These are phyloP conservation scores for Copidosoma aretas DNA, from an alignment of 2,888 invertebrate genomes.

Conservation along the genomic window DNA sequence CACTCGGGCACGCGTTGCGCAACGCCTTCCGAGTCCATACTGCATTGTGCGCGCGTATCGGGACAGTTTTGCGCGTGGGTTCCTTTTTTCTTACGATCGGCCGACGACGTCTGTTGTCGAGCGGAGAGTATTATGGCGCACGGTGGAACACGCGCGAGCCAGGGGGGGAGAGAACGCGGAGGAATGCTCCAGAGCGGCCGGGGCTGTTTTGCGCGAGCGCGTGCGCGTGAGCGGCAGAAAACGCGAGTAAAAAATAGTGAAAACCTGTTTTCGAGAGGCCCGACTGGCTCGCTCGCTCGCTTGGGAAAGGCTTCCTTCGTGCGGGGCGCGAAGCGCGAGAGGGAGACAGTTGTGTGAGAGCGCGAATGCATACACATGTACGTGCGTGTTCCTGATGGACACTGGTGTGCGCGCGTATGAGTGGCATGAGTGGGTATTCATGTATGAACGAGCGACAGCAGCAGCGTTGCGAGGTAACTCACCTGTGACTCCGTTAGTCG, in stretches of 20 bases:
- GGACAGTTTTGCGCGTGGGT: no score
- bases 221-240: constrained; percentile 3
- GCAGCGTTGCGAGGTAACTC: constrained; percentile 55
- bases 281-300: no score
- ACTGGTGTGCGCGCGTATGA: constrained; percentile 6
- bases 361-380: background rate
- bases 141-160: background rate
- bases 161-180: no score
- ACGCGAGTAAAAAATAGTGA: constrained; percentile 33
- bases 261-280: constrained; percentile 35
- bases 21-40: no score
- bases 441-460: background rate
- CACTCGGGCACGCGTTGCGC: no score
- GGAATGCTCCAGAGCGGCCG: no score
- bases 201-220: background rate
- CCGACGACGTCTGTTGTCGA: background rate
- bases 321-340: background rate
- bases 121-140: background rate
- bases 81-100: background rate
- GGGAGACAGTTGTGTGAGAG: no score
- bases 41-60: no score
- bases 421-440: background rate
- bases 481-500: constrained; percentile 71
- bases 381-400: background rate
- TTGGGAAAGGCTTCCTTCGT: background rate